These are phyloP conservation scores for Syrphus vitripennis DNA, from an alignment of 2,888 invertebrate species.

Conservation along the genomic window DNA sequence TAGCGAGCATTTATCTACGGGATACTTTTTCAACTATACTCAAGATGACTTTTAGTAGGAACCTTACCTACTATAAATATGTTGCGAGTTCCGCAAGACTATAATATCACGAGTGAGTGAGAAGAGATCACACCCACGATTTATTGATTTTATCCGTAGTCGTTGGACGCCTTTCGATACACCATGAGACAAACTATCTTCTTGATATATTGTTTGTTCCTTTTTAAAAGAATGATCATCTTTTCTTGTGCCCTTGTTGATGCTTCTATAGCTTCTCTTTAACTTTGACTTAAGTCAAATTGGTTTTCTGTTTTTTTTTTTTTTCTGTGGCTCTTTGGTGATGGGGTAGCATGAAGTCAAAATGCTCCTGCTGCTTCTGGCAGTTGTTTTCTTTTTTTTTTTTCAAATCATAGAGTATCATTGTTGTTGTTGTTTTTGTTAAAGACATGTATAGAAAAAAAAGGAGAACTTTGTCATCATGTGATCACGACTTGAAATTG, in stretches of 20 bases:
- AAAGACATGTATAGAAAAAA: background rate
- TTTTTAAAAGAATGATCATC: background rate
- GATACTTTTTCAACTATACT: conserved; percentile 13
- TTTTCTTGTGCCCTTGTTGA: background rate
- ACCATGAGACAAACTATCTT: background rate
- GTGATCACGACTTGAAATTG: conserved; percentile 69
- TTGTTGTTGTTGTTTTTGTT: background rate
- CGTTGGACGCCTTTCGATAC: conserved; percentile 62
- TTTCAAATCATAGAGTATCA: background rate
- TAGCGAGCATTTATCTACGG: conserved; percentile 40
- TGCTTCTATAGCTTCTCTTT: conserved; percentile 30
- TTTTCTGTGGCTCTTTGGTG: background rate
- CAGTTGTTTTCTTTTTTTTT: conserved; percentile 5
- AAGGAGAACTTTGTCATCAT: conserved; percentile 53
- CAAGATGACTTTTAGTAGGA: conserved; percentile 12
- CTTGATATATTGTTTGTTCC: background rate
- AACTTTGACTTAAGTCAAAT: conserved; percentile 55
- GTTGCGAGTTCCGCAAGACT: conserved; percentile 23
- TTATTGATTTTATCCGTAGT: conserved; percentile 70
- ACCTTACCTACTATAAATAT: background rate
- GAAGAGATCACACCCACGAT: conserved; percentile 71
- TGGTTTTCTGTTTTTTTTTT: conserved; percentile 30
- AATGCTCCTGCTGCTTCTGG: conserved; percentile 70
- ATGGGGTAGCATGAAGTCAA: conserved; percentile 22
- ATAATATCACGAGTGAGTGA: conserved; percentile 66